Evolutionary conservation across 2,888 invertebrate species (phyloP).

Genomic region (Synergus itoensis): DNA sequence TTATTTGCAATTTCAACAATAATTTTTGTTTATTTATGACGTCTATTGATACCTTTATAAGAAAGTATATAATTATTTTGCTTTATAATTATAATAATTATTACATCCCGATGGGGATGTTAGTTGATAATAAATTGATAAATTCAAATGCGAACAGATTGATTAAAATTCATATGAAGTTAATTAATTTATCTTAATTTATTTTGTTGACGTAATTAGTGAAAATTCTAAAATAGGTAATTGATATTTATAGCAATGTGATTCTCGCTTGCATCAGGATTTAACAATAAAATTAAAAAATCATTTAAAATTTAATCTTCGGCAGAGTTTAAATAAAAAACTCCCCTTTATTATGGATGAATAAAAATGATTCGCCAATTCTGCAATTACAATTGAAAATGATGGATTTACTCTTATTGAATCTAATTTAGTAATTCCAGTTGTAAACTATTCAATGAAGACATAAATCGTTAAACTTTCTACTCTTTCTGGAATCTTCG

Average conservation of each 20-base stretch:
- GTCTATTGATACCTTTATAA: not conserved
- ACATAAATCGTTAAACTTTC: slow-evolving; percentile 55
- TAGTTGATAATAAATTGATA: not conserved
- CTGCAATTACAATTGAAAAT: not conserved
- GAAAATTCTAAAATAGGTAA: too few relatives aligned
- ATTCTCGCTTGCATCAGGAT: too few relatives aligned
- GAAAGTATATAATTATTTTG: not conserved
- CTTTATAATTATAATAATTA: not conserved
- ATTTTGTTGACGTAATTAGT: too few relatives aligned
- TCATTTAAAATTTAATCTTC: too few relatives aligned
- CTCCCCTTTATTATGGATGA: too few relatives aligned
- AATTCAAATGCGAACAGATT: not conserved
- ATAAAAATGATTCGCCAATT: not conserved
- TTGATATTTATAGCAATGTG: too few relatives aligned
- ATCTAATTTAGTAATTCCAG: slow-evolving; percentile 38
- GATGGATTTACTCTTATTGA: slow-evolving; percentile 4
- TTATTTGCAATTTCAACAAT: not conserved
- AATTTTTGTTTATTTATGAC: not conserved
- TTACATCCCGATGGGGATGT: not conserved
- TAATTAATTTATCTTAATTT: not conserved
- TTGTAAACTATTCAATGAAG: slow-evolving; percentile 41
- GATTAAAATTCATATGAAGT: not conserved
- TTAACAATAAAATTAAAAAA: too few relatives aligned
- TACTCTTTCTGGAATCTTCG: slow-evolving; percentile 44
- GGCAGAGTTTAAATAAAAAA: too few relatives aligned